Conservation (phyloP, 2,797 vertebrate genomes). For the Mastacembelus armatus region DNA sequence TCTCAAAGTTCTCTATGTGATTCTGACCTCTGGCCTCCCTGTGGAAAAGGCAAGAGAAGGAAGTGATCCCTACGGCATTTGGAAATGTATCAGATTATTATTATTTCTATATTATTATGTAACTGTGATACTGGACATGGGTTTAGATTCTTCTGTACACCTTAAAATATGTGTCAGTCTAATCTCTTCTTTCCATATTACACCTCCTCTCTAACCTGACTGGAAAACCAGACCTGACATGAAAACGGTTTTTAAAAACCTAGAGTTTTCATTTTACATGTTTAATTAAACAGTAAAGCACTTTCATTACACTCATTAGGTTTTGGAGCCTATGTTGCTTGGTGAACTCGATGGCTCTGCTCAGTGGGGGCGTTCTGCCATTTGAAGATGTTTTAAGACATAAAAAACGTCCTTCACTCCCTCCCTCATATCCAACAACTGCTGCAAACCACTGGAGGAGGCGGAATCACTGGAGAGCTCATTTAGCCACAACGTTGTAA, state of each 20-base stretch:
- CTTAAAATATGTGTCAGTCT: not conserved
- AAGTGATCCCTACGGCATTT: not conserved
- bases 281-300: constrained; percentile 32
- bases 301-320: not conserved
- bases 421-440: constrained; percentile 63
- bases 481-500: constrained; percentile 48
- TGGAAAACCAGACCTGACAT: not conserved
- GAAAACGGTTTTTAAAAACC: not conserved
- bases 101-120: not conserved
- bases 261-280: not conserved
- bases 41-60: not conserved
- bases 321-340: constrained; percentile 2
- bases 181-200: not conserved
- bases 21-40: not conserved
- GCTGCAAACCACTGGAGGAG: constrained; percentile 50
- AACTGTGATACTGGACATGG: not conserved
- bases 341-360: constrained; percentile 53
- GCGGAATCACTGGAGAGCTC: constrained; percentile 51
- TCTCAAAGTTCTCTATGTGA: not conserved
- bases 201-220: not conserved
- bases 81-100: not conserved
- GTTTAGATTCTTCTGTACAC: not conserved
- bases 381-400: constrained; percentile 64
- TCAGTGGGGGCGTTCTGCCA: constrained; percentile 33
- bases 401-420: constrained; percentile 61